phyloP scores from a whole-genome alignment of 30 jellyfish, hydroid and myxozoan genomes.

The Turritopsis dohrnii region DNA sequence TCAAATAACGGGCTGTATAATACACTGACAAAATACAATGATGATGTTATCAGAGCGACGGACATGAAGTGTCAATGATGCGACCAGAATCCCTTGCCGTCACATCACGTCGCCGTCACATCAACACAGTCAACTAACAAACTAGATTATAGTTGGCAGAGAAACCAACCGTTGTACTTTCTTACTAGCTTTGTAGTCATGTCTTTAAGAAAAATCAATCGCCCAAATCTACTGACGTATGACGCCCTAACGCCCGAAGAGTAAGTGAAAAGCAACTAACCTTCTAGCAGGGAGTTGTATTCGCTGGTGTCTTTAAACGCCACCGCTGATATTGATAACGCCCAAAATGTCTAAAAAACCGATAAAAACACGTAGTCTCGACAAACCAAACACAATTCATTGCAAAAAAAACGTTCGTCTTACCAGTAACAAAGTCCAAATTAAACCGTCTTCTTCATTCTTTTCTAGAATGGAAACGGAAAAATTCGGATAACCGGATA shows the following conservation, averaged over 20 bases:
- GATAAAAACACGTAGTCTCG: neutral
- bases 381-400: neutral
- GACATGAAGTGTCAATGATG: too few species aligned
- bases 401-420: neutral
- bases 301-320: conserved; percentile 76
- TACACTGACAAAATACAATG: too few species aligned
- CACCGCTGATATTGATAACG: conserved; percentile 69
- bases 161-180: too few species aligned
- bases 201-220: neutral
- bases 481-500: neutral
- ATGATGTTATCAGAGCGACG: too few species aligned
- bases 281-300: conserved; percentile 74
- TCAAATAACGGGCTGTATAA: too few species aligned
- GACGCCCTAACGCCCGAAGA: neutral
- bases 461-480: conserved; percentile 42
- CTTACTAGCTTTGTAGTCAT: too few species aligned
- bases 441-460: conserved; percentile 68
- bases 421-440: conserved; percentile 89
- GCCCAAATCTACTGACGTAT: neutral
- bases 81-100: too few species aligned
- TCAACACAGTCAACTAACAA: too few species aligned
- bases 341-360: conserved; percentile 79
- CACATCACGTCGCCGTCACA: too few species aligned
- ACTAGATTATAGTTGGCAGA: too few species aligned
- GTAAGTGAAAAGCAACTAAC: conserved; percentile 19